Evolutionary conservation across 2,797 vertebrate genomes (phyloP), one percentile per base, ranked within the genome.

Genomic region (Oceanodroma leucorhoa): DNA sequence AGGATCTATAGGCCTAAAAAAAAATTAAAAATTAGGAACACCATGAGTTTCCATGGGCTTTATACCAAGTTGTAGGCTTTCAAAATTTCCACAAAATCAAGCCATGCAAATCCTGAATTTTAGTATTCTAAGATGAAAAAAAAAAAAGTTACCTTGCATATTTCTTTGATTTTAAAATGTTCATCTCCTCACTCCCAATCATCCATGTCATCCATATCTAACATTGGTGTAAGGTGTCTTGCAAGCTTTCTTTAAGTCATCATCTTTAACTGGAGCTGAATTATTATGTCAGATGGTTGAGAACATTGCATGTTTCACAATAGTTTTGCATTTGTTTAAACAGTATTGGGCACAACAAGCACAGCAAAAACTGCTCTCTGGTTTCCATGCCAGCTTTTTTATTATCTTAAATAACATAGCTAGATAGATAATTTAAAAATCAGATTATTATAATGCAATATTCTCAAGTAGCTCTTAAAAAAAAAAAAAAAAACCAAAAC

Each of bases 241-340:
- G 48, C 15, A 80, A 91, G 26, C 21, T 85, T 55, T 48, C 65
- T 60, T 46, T 41, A 89, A 93, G 83, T 79, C 81, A 70, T 57
- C 40, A 24, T 71, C 86, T 76, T 93, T 84, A 94, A 67, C 34
- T 66, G 17, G 71, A 89, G 30, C 53, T 93, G 83, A 94, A 91
- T 93, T 72, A 77, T 79, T 92, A 41, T 48, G n/a, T 94, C 90
- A 95, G 89, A 65, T 20, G 54, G 19, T 67, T 84, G 82, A 90
- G 55, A 89, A 23, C 41, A 50, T 9, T 79, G 32, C 24, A 57
- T 6, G 1, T 79, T 93, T 90, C 83, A 70, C 29, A 51, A 53
- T 10, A 67, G 40, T 69, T 67, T 40, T 83, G 50, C 21, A n/a
- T 85, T 90, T 87, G 58, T 87, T 95, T 81, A 67, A 95, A 62